Conservation (phyloP, 2,113 vertebrate genomes). For the Gambusia affinis region DNA sequence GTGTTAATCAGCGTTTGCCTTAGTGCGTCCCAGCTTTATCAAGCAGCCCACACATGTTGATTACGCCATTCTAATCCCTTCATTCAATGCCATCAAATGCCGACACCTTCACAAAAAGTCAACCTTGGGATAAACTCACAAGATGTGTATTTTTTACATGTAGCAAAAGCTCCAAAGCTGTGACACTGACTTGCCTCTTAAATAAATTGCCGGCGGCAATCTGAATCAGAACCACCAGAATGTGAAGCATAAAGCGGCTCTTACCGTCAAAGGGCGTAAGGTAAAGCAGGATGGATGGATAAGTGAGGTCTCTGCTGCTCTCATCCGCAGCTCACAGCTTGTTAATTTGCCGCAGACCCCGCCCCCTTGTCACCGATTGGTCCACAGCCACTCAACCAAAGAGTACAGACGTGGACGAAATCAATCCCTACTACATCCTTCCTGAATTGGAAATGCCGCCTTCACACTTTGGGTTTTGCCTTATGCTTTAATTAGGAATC, state of each 20-base stretch:
- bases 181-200: not conserved
- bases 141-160: not conserved
- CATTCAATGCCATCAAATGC: not conserved
- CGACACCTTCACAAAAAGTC: constrained; percentile 16
- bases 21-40: constrained; percentile 5
- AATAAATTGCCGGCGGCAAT: not conserved
- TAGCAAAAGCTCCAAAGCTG: not conserved
- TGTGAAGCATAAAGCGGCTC: constrained; percentile 37
- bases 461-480: not conserved
- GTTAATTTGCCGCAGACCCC: constrained; percentile 59
- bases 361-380: constrained; percentile 71
- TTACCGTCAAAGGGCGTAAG: constrained; percentile 66
- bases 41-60: constrained; percentile 64
- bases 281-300: constrained; percentile 27
- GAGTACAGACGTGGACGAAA: not conserved
- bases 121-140: not conserved
- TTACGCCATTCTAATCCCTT: constrained; percentile 12
- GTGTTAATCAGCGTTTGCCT: constrained; percentile 35
- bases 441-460: constrained; percentile 5
- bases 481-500: not conserved
- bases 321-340: constrained; percentile 66
- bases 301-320: constrained; percentile 56
- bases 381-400: constrained; percentile 47
- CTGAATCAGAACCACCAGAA: not conserved
- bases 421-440: fast-evolving